Evolutionary conservation across 2,888 invertebrate genomes (phyloP), one percentile per base, ranked within the genome.

Genomic region (Megalurothrips usitatus): DNA sequence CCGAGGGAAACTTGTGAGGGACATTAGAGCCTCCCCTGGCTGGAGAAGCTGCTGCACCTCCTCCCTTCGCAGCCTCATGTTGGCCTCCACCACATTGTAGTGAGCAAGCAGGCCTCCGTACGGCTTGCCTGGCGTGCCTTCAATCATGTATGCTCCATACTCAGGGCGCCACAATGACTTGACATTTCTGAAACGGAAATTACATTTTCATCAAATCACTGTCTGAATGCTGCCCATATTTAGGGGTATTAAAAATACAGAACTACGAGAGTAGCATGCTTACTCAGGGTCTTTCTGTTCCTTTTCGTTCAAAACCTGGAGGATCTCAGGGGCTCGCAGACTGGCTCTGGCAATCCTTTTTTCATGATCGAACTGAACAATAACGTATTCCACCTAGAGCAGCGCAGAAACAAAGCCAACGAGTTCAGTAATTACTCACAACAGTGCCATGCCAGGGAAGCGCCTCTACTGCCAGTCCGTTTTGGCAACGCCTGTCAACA

Each of bases 61-160:
- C 84, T 96, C 93, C 84, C 98, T 91, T 80, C 97, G 91, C 85
- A 94, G 92, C 84, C 91, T 92, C 99, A 99, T 99, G 88, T 99
- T 99, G 10, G 97, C 96, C 88, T 99, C 99, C 9, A 99, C 99
- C 82, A 97, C 93, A 88, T 99, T 99, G 87, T 99, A 98, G 89
- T 99, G 97, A 10, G 97, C 97, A 86, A 99, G 89, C 19, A 97
- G 89, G 0, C 97, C 96, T 11, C 98, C 98, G 85, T 98, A 99
- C 0, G 96, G 96, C 85, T 94, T 93, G 1, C 99, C 99, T 0
- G 99, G 99, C 0, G 99, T 99, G 26, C 99, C 99, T 89, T 99
- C 98, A 82, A 98, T 91, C 98, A 99, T 99, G 86, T 98, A 99
- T n/a, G 95, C 94, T 3, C 96, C 99, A 89, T 97, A 99, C 88